A percentile compares a stretch with the other conserved stretches of the same genome.
Evolutionary conservation across 2,888 invertebrate genomes (phyloP).

Genomic region (Argynnis bischoffii): DNA sequence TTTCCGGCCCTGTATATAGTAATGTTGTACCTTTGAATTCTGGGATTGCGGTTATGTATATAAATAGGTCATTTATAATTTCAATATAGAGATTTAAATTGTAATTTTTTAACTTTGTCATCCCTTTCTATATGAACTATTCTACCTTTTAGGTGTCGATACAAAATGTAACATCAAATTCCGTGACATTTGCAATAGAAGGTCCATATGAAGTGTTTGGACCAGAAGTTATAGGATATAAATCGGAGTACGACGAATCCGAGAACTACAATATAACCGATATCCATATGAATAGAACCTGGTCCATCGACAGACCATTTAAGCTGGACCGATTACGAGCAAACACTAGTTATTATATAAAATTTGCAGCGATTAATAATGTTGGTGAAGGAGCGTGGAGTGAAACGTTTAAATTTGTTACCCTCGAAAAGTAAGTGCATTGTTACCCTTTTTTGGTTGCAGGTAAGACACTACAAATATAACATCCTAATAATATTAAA

Average conservation of each 20-base stretch:
- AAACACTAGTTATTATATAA: slow-evolving; percentile 59
- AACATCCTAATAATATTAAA: no score
- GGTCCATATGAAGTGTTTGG: slow-evolving; percentile 49
- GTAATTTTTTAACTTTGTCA: no score
- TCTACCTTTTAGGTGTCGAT: slow-evolving; percentile 51
- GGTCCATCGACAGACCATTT: slow-evolving; percentile 60
- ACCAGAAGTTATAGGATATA: slow-evolving; percentile 60
- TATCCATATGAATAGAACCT: slow-evolving; percentile 67
- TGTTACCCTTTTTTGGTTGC: slow-evolving; percentile 1
- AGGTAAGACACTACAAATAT: neutral
- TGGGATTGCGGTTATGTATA: slow-evolving; percentile 21
- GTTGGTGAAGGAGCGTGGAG: slow-evolving; percentile 64
- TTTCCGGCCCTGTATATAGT: no score
- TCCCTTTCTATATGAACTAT: no score
- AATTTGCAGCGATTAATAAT: slow-evolving; percentile 65
- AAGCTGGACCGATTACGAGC: slow-evolving; percentile 62
- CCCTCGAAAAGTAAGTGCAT: slow-evolving; percentile 64
- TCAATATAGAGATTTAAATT: no score
- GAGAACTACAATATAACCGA: slow-evolving; percentile 60
- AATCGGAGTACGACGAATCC: slow-evolving; percentile 62
- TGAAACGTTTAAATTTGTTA: slow-evolving; percentile 51
- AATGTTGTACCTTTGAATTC: slow-evolving; percentile 12
- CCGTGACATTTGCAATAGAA: slow-evolving; percentile 58
- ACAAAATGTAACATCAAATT: slow-evolving; percentile 53
- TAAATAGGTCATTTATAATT: neutral